Conservation (phyloP, 2,113 vertebrate species). For the Megaptera novaeangliae region DNA sequence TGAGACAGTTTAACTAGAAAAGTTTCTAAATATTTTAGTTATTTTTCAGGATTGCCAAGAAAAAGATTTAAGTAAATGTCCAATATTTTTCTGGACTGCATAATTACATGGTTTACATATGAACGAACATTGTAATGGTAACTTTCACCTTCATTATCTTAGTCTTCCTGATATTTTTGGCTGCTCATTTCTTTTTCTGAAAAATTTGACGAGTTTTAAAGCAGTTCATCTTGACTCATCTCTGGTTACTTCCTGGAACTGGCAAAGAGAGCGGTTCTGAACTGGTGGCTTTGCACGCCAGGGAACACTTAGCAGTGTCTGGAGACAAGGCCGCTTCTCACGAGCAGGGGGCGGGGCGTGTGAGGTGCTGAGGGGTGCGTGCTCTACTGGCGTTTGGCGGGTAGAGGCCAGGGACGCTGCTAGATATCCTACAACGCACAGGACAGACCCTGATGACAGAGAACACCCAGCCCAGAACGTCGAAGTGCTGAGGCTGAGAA, state of each 20-base stretch:
- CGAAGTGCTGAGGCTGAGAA: neutral
- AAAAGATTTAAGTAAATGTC: conserved; percentile 15
- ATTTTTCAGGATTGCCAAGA: conserved; percentile 6
- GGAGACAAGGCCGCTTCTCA: neutral
- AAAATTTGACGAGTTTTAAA: neutral
- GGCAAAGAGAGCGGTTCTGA: neutral
- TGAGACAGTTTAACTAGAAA: neutral
- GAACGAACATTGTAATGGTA: neutral
- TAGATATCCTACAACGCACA: neutral
- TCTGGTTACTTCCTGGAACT: neutral
- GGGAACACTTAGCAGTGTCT: neutral
- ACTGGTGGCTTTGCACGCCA: neutral
- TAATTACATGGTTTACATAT: neutral
- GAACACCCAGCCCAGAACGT: neutral
- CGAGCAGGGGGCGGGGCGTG: neutral
- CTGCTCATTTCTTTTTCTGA: neutral
- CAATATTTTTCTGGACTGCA: neutral
- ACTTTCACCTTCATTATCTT: neutral
- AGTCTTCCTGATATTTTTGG: neutral
- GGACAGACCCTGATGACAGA: neutral
- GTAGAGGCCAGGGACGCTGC: neutral
- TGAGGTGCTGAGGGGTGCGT: neutral
- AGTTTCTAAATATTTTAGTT: neutral
- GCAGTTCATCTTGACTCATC: neutral
- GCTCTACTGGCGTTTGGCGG: neutral